Conservation (phyloP, 2,888 invertebrate species). For the Branchipolynoe longqiensis region DNA sequence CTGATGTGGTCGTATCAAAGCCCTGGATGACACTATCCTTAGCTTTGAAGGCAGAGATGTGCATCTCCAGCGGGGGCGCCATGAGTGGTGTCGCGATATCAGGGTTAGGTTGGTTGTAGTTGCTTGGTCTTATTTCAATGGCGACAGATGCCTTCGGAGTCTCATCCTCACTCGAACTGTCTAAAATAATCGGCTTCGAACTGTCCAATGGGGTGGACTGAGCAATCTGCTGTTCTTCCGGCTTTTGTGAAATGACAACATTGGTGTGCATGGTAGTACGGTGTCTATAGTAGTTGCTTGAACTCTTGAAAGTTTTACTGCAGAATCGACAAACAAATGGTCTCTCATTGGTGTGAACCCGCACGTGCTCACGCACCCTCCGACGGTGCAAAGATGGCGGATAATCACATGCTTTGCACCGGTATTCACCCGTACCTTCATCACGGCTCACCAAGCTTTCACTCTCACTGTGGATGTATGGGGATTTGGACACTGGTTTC, state of each 20-base stretch:
- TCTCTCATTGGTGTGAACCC: conserved; percentile 18
- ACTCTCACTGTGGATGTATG: background rate
- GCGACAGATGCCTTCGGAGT: background rate
- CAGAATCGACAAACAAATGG: conserved; percentile 15
- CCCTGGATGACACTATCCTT: background rate
- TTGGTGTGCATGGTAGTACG: background rate
- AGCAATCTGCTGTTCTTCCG: background rate
- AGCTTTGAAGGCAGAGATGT: no score
- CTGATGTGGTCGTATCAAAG: conserved; percentile 6
- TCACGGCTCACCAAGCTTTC: background rate
- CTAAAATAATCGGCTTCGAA: background rate
- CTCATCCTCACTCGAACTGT: conserved; percentile 28
- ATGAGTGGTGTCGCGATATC: no score
- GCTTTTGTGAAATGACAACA: no score
- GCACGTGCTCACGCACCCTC: background rate
- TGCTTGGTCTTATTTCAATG: no score
- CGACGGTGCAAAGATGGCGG: background rate
- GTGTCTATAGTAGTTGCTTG: conserved; percentile 1
- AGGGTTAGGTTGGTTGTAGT: no score
- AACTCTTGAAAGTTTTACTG: background rate
- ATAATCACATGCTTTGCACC: conserved; percentile 13
- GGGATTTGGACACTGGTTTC: no score
- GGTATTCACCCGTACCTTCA: background rate
- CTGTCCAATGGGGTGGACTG: background rate
- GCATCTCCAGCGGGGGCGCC: no score